A percentile compares a stretch with the other conserved stretches of the same genome.
Evolutionary conservation across 92 coral and sea anemone genomes (phyloP).

Genomic region (Anthopleura xanthogrammica): DNA sequence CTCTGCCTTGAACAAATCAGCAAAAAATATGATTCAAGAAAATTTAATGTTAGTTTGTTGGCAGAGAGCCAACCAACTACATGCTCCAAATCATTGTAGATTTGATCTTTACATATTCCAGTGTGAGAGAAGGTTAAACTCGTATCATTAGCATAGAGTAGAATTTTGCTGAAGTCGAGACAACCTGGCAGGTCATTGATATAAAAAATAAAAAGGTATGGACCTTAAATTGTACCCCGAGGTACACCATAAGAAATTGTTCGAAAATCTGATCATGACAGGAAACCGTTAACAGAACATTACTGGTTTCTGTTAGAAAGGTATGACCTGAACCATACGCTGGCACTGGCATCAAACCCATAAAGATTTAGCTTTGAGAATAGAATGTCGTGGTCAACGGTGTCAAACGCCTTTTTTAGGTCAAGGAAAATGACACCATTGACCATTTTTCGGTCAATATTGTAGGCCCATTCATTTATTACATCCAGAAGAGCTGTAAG

Average conservation of each 20-base stretch:
- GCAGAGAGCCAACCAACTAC: slow-evolving; percentile 37
- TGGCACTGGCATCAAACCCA: slow-evolving; percentile 17
- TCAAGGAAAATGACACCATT: no score
- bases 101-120: slow-evolving; percentile 20
- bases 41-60: slow-evolving; percentile 41
- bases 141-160: slow-evolving; percentile 49
- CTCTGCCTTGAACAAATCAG: slow-evolving; percentile 41
- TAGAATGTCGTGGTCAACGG: slow-evolving; percentile 6
- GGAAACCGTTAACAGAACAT: slow-evolving; percentile 27
- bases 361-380: background rate
- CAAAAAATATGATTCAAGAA: slow-evolving; percentile 33
- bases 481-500: no score
- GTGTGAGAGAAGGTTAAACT: slow-evolving; percentile 32
- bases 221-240: slow-evolving; percentile 43
- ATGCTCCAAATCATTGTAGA: slow-evolving; percentile 16
- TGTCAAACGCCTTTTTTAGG: no score
- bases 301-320: slow-evolving; percentile 16
- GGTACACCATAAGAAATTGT: slow-evolving; percentile 42
- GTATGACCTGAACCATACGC: slow-evolving; percentile 2
- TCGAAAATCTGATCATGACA: slow-evolving; percentile 23
- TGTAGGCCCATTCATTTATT: no score
- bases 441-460: no score
- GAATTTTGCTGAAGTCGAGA: slow-evolving; percentile 18
- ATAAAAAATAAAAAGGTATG: slow-evolving; percentile 37
- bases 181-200: slow-evolving; percentile 47